Base-by-base conservation (phyloP, 2,888 invertebrate genomes). In the Cryptus armator region DNA sequence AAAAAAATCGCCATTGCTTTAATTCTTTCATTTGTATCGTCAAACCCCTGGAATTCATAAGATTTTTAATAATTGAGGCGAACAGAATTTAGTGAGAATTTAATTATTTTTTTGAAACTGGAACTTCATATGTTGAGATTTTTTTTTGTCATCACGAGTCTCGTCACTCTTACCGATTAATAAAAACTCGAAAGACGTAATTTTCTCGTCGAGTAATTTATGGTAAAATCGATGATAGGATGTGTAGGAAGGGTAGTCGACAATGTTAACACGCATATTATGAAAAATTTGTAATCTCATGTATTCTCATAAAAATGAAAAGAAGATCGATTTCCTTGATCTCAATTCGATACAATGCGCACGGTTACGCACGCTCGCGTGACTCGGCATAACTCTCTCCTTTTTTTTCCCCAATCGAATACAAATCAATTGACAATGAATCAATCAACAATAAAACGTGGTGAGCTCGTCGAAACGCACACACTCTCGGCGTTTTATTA, bases 231-330 rank as follows among this genome's bases (percentile, higher is more conserved):
- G 12, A 9, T 24, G 24, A 56, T 16, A 19, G 48, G 32, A 56
- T 37, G 56, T 19, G 56, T 44, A 37, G n/a, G 24, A 51, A 43
- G 12, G 56, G 6, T 67, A 32, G 29, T 59, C 67, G 32, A 44
- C 24, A 56, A 56, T 56, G 19, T 56, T 24, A 56, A 56, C 19
- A 56, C 56, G 4, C 4, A 24, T 66, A 56, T 19, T 76, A 72
- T 84, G 71, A 83, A 84, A 79, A 80, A 76, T 66, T 79, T 82
- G 75, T 84, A 80, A 84, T 84, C 83, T 80, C 83, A 84, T 84
- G 83, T 84, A 84, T 84, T 84, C 83, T 80, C 83, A 84, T 84
- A 84, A 84, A 84, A 80, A 84, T 84, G 83, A 84, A 76, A 76
- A 84, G 64, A 79, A 71, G 70, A 84, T 84, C 79, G 68, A 53